Conservation (phyloP, 2,888 invertebrate genomes). For the Synanthedon tipuliformis region DNA sequence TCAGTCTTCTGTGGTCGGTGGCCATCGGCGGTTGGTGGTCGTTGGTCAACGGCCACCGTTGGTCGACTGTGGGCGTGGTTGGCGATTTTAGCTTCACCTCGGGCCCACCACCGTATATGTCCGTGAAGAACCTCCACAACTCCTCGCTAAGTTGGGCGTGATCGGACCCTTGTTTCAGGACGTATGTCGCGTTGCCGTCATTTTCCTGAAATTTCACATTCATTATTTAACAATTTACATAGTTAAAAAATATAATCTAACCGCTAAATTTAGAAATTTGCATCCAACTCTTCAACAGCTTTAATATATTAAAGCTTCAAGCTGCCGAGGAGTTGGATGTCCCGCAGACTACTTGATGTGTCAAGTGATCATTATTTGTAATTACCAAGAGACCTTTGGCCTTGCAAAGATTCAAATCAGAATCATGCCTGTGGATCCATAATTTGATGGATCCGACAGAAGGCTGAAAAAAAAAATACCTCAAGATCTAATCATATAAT, state of each 20-base stretch:
- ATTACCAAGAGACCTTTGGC: too few species aligned
- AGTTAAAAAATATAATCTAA: neutral
- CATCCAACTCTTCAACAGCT: too few species aligned
- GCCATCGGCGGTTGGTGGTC: constrained; percentile 7
- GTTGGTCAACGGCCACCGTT: constrained; percentile 4
- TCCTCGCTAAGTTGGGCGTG: constrained; percentile 87
- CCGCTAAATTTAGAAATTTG: too few species aligned
- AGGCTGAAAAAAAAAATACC: too few species aligned
- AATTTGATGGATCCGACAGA: too few species aligned
- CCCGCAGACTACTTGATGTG: too few species aligned
- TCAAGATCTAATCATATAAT: too few species aligned
- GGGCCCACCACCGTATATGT: constrained; percentile 92
- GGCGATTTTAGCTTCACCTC: constrained; percentile 71
- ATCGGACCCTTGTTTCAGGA: constrained; percentile 65
- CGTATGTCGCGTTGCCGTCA: constrained; percentile 41
- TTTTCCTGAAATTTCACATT: constrained; percentile 50
- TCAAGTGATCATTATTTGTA: too few species aligned
- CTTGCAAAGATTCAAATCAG: too few species aligned
- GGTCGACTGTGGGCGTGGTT: constrained; percentile 4
- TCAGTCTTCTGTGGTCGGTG: constrained; percentile 14
- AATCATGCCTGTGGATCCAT: too few species aligned
- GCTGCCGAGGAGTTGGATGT: too few species aligned
- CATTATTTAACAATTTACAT: too few species aligned
- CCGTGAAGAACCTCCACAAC: constrained; percentile 87
- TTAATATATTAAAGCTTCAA: neutral